These are phyloP conservation scores for Chamaetylas fuelleborni DNA, from an alignment of 2,113 vertebrate species.

Conservation along the genomic window DNA sequence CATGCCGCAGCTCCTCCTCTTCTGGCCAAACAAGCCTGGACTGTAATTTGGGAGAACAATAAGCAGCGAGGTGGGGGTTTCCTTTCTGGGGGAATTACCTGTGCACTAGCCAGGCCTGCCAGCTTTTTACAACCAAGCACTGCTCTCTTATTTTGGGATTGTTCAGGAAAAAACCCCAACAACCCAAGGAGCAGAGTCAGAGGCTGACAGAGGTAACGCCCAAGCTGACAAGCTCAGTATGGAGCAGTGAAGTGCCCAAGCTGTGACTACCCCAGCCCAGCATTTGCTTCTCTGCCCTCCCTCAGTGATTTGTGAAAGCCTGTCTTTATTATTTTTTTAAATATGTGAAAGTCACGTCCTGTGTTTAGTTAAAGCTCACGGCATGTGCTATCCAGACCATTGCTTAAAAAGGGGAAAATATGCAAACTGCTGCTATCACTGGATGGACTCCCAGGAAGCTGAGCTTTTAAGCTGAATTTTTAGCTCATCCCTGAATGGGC, in stretches of 20 bases:
- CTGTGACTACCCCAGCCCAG: background rate
- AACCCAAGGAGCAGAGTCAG: background rate
- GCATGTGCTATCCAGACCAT: background rate
- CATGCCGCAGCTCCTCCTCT: background rate
- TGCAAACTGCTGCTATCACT: conserved; percentile 31
- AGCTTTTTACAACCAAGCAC: background rate
- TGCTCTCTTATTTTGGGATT: background rate
- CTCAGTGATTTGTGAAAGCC: background rate
- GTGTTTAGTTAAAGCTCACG: conserved; percentile 12
- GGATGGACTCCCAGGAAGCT: background rate
- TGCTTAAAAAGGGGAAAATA: conserved; percentile 73
- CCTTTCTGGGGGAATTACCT: conserved; percentile 43
- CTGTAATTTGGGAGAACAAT: conserved; percentile 53
- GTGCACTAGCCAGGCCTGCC: background rate
- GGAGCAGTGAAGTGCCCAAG: background rate
- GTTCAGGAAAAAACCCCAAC: background rate
- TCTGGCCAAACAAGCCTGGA: conserved; percentile 15
- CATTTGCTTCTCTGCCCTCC: background rate
- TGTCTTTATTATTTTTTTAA: background rate
- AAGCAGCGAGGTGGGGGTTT: conserved; percentile 24
- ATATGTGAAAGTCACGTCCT: background rate
- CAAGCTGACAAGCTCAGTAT: background rate
- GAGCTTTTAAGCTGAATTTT: background rate
- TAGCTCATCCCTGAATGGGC: background rate
- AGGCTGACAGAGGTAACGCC: background rate